A percentile compares a stretch with the other conserved stretches of the same genome.
These are phyloP conservation scores for Vulpes lagopus DNA, from an alignment of 2,113 vertebrate species.

Conservation along the genomic window DNA sequence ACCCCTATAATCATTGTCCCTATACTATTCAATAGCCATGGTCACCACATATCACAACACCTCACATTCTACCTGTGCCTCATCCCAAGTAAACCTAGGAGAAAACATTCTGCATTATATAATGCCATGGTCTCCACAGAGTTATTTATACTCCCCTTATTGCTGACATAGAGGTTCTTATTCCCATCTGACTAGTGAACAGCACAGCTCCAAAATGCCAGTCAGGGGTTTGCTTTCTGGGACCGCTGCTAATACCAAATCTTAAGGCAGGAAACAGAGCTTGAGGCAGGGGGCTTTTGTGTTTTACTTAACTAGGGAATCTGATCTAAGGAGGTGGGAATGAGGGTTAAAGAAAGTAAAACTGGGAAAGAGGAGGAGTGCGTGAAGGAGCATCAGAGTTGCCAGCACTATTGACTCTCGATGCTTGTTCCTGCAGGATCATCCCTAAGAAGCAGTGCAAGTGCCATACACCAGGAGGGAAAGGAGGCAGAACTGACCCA, in stretches of 20 bases:
- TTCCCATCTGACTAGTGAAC: neutral
- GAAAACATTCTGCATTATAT: neutral
- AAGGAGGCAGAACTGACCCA: neutral
- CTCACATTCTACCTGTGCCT: neutral
- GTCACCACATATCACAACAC: neutral
- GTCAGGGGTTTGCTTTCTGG: neutral
- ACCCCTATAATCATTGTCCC: neutral
- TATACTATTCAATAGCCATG: neutral
- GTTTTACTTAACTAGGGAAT: neutral
- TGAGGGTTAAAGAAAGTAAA: neutral
- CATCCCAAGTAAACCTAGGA: neutral
- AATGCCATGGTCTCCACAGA: neutral
- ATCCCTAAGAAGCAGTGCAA: neutral
- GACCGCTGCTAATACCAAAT: neutral
- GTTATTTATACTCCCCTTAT: neutral
- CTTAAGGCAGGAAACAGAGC: slow-evolving; percentile 4
- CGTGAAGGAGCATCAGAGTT: neutral
- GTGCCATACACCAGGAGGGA: neutral
- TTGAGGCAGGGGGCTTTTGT: neutral
- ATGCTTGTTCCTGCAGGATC: neutral
- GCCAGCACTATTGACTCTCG: neutral
- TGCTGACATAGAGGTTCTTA: neutral
- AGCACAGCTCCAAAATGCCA: neutral
- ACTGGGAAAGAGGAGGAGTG: neutral
- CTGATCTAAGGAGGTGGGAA: neutral